A percentile compares a stretch with the other conserved stretches of the same genome.
phyloP scores from a whole-genome alignment of 2,888 invertebrate species.

The Agonum fuliginosum region DNA sequence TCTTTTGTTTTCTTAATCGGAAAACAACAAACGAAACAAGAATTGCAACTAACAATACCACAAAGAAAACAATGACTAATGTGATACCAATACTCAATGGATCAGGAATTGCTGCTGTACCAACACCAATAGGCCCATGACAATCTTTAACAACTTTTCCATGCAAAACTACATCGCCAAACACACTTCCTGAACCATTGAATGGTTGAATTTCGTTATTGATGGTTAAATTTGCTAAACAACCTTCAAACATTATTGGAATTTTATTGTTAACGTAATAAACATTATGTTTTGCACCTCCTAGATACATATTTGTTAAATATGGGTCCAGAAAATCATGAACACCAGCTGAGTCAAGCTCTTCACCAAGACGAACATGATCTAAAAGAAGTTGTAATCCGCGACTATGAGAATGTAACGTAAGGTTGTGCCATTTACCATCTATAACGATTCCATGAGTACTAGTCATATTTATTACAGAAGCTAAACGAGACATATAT shows the following conservation, averaged over 20 bases:
- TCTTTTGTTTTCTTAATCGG: slow-evolving; percentile 89
- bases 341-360: slow-evolving; percentile 88
- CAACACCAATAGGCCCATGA: slow-evolving; percentile 83
- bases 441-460: slow-evolving; percentile 81
- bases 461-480: slow-evolving; percentile 88
- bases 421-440: slow-evolving; percentile 93
- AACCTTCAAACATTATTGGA: slow-evolving; percentile 87
- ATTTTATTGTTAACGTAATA: slow-evolving; percentile 74
- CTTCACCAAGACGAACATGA: slow-evolving; percentile 84
- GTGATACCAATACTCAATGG: slow-evolving; percentile 95
- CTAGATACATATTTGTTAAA: slow-evolving; percentile 86
- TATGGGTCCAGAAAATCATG: slow-evolving; percentile 96
- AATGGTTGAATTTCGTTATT: slow-evolving; percentile 94
- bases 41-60: slow-evolving; percentile 91
- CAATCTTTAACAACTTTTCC: slow-evolving; percentile 87
- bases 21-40: slow-evolving; percentile 95
- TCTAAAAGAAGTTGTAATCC: slow-evolving; percentile 85
- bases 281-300: slow-evolving; percentile 82
- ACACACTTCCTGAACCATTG: slow-evolving; percentile 89
- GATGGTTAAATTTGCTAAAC: slow-evolving; percentile 90
- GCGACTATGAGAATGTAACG: slow-evolving; percentile 82
- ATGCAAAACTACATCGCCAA: slow-evolving; percentile 80
- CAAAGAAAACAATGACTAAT: slow-evolving; percentile 94
- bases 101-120: slow-evolving; percentile 86
- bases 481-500: slow-evolving; percentile 87